phyloP scores from a whole-genome alignment of 2,888 invertebrate species.

The Heliconius sara region DNA sequence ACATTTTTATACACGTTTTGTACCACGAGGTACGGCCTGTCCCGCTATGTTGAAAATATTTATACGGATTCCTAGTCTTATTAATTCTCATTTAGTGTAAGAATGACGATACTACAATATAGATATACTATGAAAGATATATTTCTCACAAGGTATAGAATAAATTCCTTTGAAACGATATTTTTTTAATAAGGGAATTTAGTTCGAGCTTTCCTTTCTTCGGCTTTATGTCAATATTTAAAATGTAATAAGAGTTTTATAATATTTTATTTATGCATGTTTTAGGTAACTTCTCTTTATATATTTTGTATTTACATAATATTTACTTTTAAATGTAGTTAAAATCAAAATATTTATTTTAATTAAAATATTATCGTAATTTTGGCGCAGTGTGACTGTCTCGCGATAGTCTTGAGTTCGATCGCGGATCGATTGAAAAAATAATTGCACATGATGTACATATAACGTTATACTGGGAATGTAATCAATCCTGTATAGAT shows the following conservation, averaged over 20 bases:
- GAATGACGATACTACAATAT: not conserved
- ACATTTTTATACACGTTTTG: not conserved
- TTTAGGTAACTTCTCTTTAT: no score
- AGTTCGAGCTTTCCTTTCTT: not conserved
- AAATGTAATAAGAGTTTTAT: no score
- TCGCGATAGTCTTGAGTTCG: no score
- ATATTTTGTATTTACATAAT: not conserved
- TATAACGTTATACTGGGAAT: not conserved
- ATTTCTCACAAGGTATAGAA: not conserved
- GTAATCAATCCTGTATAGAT: constrained; percentile 7
- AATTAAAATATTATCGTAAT: not conserved
- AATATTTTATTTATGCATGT: no score
- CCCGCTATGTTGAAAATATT: not conserved
- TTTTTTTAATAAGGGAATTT: not conserved
- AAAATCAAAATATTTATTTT: not conserved
- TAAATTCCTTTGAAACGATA: not conserved
- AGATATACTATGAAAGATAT: no score
- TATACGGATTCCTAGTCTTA: not conserved
- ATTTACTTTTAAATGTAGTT: not conserved
- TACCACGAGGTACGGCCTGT: not conserved
- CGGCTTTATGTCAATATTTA: no score
- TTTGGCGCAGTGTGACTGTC: not conserved
- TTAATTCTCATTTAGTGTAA: not conserved
- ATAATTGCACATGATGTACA: not conserved
- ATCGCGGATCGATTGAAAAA: not conserved